These are phyloP conservation scores for Condylostylus longicornis DNA, from an alignment of 1,140 invertebrate species.

Conservation along the genomic window DNA sequence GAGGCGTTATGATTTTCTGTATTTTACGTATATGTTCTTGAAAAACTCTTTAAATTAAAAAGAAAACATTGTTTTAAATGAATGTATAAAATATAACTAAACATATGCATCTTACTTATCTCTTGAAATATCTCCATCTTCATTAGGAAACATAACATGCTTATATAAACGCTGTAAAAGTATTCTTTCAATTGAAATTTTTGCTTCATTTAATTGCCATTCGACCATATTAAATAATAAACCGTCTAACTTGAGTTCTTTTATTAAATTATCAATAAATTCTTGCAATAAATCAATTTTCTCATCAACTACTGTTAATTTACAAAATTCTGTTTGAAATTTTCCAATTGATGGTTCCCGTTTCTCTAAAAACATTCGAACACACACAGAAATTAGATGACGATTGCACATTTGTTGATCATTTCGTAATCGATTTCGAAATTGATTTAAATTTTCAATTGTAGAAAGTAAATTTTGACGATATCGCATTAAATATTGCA, in stretches of 20 bases:
- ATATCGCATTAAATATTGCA: slow-evolving; percentile 71
- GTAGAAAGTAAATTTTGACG: slow-evolving; percentile 69
- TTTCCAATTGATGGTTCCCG: slow-evolving; percentile 45
- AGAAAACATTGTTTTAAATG: neutral
- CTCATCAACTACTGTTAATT: slow-evolving; percentile 61
- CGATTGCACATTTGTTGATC: slow-evolving; percentile 61
- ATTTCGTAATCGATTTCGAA: slow-evolving; percentile 45
- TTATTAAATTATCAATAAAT: slow-evolving; percentile 38
- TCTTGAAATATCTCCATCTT: slow-evolving; percentile 82
- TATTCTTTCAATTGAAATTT: slow-evolving; percentile 60
- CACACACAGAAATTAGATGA: slow-evolving; percentile 65
- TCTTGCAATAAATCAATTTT: slow-evolving; percentile 58
- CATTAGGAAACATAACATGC: slow-evolving; percentile 90
- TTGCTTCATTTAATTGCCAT: slow-evolving; percentile 50
- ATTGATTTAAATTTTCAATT: slow-evolving; percentile 58
- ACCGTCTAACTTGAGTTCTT: slow-evolving; percentile 16
- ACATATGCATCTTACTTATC: slow-evolving; percentile 53
- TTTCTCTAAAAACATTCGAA: slow-evolving; percentile 61
- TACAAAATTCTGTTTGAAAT: slow-evolving; percentile 65
- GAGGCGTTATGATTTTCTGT: slow-evolving; percentile 59
- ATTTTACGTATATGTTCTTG: slow-evolving; percentile 80
- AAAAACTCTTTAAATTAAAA: slow-evolving; percentile 46
- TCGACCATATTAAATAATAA: slow-evolving; percentile 42
- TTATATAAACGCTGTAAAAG: slow-evolving; percentile 82
- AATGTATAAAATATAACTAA: slow-evolving; percentile 6